A percentile compares a stretch with the other conserved stretches of the same genome.
These are phyloP conservation scores for Tragelaphus imberbis DNA, from an alignment of 2,113 vertebrate genomes.

Conservation along the genomic window DNA sequence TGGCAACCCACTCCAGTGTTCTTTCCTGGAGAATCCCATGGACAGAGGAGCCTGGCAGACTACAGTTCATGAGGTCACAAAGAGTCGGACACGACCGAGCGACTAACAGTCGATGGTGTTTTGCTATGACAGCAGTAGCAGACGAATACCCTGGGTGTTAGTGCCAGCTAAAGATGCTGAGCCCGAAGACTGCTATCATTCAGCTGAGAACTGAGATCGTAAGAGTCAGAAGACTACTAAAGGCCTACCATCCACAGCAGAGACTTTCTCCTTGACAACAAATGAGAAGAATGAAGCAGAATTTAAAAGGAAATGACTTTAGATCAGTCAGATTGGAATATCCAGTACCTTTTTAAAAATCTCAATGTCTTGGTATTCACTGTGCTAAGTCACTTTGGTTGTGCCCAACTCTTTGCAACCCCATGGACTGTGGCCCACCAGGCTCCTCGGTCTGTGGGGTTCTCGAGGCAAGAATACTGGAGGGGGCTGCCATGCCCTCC, in stretches of 20 bases:
- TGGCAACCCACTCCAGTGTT: rapidly evolving
- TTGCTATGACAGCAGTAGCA: not conserved
- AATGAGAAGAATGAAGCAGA: not conserved
- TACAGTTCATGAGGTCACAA: rapidly evolving
- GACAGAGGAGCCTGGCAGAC: rapidly evolving
- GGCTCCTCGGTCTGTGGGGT: not conserved
- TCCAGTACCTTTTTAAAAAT: not conserved
- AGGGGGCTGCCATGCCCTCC: rapidly evolving
- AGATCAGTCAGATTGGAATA: not conserved
- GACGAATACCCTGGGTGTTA: no score
- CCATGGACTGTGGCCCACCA: not conserved
- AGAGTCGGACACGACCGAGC: not conserved
- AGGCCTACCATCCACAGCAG: not conserved
- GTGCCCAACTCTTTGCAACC: rapidly evolving
- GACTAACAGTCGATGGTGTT: rapidly evolving
- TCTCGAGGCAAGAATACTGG: rapidly evolving
- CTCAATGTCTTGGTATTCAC: not conserved
- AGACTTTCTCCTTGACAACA: not conserved
- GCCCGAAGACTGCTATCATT: not conserved
- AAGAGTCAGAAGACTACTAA: not conserved
- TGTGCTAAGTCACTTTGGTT: not conserved
- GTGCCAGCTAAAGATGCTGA: not conserved
- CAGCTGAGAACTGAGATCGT: not conserved
- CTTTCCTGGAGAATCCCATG: not conserved
- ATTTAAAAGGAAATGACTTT: not conserved